Evolutionary conservation across 2,797 vertebrate species (phyloP), one percentile per base, ranked within the genome.

Genomic region (Oreochromis mossambicus): DNA sequence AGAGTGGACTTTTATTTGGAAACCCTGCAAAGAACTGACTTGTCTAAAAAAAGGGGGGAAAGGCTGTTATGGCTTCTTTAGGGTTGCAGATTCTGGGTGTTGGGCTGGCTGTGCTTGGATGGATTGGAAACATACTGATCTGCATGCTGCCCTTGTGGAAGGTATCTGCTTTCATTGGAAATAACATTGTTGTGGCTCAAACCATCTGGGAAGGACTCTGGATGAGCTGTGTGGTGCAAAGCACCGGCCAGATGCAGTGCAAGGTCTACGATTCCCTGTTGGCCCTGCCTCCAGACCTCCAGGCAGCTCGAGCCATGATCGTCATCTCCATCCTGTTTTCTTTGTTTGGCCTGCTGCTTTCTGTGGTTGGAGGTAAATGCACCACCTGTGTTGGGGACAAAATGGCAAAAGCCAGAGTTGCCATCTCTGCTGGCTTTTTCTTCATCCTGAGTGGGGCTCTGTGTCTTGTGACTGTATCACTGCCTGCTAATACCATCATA

Each of bases 351-450:
- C 78, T 97, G 55, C 87, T 97, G 81, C 89, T 97, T n/a, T 96
- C 96, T 10, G 94, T 97, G 4, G 96, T 95, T 0, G 97, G 97
- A 7, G 96, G 96, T 19, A 97, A 97, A 85, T 97, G 96, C 63
- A 97, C 96, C 79, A 97, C 95, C 75, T 97, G 97, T 19, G 63
- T 97, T 3, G 94, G 94, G 19, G 95, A 97, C 86, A 91, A 94
- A 77, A 79, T 79, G 1, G 87, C 91, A 3, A 97, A 97, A 87
- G 95, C 95, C 48, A 91, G 90, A 10, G 93, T 97, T 50, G 95
- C 95, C 24, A 94, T 97, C 24, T 83, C 93, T 1, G 95, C 96
- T 0, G 96, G 96, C 1, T 84, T 95, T 51, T 95, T 97, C 93
- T 97, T 97, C 84, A 17, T 96, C 48, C 84, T 97, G 75, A 93